Evolutionary conservation across 2,113 vertebrate species (phyloP), one percentile per base, ranked within the genome.

Genomic region (Clarias magur): DNA sequence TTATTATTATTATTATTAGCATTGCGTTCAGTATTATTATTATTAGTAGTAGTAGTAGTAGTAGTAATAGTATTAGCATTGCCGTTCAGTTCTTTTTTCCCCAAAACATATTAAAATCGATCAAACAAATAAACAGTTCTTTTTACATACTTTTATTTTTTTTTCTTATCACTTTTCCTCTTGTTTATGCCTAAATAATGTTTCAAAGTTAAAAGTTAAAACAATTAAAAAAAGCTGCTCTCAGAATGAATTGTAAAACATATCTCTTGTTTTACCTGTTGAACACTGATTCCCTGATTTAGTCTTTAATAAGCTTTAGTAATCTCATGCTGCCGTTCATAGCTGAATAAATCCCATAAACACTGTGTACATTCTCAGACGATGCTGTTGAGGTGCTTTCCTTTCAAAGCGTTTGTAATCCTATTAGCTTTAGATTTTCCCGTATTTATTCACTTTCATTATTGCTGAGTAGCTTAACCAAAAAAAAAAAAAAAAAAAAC

Each of bases 381-480:
- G 91, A 93, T 87, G 75, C 82, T 86, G 88, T 87, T 65, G 90
- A 91, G 90, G 92, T 92, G 72, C 82, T 86, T 67, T 85, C 85
- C 93, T 93, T 93, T 92, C 91, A 90, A 92, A 89, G 84, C 84
- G 91, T 90, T 88, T 84, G 17, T 95, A 95, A 95, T 95, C 94
- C 94, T 89, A 91, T 94, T 93, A 94, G 93, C 90, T 92, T 89
- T 92, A 92, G 91, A 92, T 93, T 94, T 91, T 89, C 90, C 85
- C 93, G 93, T 91, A 91, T 93, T 94, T 91, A 90, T 88, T 84
- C 91, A 85, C 86, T 87, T 91, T 90, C 63, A 88, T 79, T n/a
- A 92, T 92, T 93, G 89, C 86, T 88, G 88, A 88, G 54, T 80
- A 91, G 92, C 91, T 94, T 95, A 93, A 53, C 42, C 91, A 89